Percentiles rank a stretch among this genome's conserved stretches.
Conservation (phyloP, 2,888 invertebrate genomes). For the Allacma fusca region DNA sequence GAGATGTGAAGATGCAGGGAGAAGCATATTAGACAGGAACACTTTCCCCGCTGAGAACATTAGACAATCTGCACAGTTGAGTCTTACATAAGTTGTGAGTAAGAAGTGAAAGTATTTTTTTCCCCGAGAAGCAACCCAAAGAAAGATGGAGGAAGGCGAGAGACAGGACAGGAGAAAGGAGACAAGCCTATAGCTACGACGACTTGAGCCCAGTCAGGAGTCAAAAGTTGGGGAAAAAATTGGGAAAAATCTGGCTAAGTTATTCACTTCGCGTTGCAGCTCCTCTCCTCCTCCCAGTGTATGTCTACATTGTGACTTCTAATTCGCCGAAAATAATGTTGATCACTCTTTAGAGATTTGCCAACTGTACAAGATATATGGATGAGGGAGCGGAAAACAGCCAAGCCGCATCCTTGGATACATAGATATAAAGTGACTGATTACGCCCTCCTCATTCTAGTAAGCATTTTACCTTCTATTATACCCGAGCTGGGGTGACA, state of each 20-base stretch:
- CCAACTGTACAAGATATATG: conserved; percentile 45
- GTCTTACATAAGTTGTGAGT: not conserved
- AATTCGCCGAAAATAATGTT: conserved; percentile 58
- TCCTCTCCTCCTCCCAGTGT: conserved; percentile 1
- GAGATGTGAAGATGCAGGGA: too few relatives aligned
- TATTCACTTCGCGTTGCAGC: conserved; percentile 52
- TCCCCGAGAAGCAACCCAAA: not conserved
- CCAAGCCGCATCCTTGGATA: conserved; percentile 46
- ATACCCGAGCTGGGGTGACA: not conserved
- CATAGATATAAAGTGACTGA: conserved; percentile 59
- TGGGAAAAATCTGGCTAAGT: conserved; percentile 49
- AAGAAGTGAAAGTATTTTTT: too few relatives aligned
- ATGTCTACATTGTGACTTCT: conserved; percentile 52
- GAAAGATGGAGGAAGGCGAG: not conserved
- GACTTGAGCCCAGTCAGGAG: not conserved
- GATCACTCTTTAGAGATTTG: conserved; percentile 59
- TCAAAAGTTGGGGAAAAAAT: conserved; percentile 24
- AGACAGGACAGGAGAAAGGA: conserved; percentile 15
- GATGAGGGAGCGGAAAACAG: conserved; percentile 46
- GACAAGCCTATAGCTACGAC: not conserved
- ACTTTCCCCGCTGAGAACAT: not conserved
- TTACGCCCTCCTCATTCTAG: conserved; percentile 38
- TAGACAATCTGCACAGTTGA: conserved; percentile 18
- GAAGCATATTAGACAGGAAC: too few relatives aligned
- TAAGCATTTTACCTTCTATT: conserved; percentile 16